phyloP scores from a whole-genome alignment of 2,888 invertebrate species.

The Drosophila formosana region DNA sequence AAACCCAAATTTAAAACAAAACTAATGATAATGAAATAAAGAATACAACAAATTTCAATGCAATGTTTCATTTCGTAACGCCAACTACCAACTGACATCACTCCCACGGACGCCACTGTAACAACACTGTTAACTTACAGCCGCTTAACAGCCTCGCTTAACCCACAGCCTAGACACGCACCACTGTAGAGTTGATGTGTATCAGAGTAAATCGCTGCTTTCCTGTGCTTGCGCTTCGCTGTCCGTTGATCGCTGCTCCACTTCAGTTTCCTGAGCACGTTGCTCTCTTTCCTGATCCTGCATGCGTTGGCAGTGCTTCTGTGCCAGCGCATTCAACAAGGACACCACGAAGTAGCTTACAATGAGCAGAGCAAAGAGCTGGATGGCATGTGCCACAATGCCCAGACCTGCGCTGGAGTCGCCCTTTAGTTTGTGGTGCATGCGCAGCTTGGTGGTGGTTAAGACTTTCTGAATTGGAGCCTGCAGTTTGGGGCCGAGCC shows the following conservation, averaged over 20 bases:
- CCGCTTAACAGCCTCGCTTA: neutral
- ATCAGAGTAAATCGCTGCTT: slow-evolving; percentile 1
- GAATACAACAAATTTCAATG: slow-evolving; percentile 51
- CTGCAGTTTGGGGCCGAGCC: slow-evolving; percentile 92
- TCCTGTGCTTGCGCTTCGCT: slow-evolving; percentile 1
- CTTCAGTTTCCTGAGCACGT: neutral
- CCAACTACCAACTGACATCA: neutral
- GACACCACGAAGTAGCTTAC: slow-evolving; percentile 97
- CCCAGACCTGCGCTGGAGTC: slow-evolving; percentile 86
- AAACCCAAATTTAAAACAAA: slow-evolving; percentile 48
- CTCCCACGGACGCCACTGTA: neutral
- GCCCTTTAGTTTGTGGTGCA: slow-evolving; percentile 86
- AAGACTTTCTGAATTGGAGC: slow-evolving; percentile 94
- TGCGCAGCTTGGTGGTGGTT: slow-evolving; percentile 92
- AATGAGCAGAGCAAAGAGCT: slow-evolving; percentile 96
- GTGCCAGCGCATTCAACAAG: slow-evolving; percentile 98
- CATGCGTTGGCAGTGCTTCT: slow-evolving; percentile 91
- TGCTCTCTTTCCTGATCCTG: slow-evolving; percentile 81
- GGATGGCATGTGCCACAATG: slow-evolving; percentile 89
- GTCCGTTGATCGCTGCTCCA: neutral
- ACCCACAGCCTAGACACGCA: neutral
- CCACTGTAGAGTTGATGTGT: neutral
- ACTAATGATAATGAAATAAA: slow-evolving; percentile 56
- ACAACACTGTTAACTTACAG: neutral
- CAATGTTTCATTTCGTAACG: slow-evolving; percentile 23